Percentiles rank a stretch among this genome's conserved stretches.
These are phyloP conservation scores for Mesocentrotus franciscanus DNA, from an alignment of 53 echinoderm and acorn worm genomes.

Conservation along the genomic window DNA sequence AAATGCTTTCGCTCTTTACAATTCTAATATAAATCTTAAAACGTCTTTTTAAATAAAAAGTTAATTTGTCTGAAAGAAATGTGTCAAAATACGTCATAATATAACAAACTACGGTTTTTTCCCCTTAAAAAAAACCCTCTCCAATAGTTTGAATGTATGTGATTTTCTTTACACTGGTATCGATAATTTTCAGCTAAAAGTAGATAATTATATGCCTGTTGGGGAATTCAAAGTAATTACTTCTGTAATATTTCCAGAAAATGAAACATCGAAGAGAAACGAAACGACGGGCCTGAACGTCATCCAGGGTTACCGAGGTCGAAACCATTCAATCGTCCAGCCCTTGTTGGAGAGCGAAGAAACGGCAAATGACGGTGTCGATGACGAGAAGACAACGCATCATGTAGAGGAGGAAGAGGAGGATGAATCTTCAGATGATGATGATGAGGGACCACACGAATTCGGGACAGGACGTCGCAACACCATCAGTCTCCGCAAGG, in stretches of 20 bases:
- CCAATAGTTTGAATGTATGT: too few relatives aligned
- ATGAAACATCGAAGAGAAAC: slow-evolving; percentile 30
- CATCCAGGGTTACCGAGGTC: slow-evolving; percentile 44
- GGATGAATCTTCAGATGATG: slow-evolving; percentile 59
- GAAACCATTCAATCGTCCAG: slow-evolving; percentile 57
- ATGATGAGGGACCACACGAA: slow-evolving; percentile 1
- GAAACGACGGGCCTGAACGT: not conserved
- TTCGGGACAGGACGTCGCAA: slow-evolving; percentile 30
- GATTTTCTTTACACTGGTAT: not conserved
- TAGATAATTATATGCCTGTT: not conserved
- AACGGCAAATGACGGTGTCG: slow-evolving; percentile 6
- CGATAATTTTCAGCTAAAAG: not conserved
- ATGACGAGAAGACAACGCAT: slow-evolving; percentile 49
- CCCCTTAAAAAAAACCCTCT: too few relatives aligned
- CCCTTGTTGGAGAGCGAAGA: slow-evolving; percentile 58
- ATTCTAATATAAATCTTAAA: not conserved
- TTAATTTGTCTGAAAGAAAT: not conserved
- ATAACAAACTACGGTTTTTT: too few relatives aligned
- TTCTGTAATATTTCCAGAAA: slow-evolving; percentile 12
- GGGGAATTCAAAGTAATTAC: not conserved
- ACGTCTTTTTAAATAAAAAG: not conserved
- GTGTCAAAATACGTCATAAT: not conserved
- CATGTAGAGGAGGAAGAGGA: slow-evolving; percentile 23
- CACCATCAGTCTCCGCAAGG: slow-evolving; percentile 74
- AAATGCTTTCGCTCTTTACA: not conserved